A percentile compares a stretch with the other conserved stretches of the same genome.
Evolutionary conservation across 2,888 invertebrate genomes (phyloP).

Genomic region (Dinocampus coccinellae): DNA sequence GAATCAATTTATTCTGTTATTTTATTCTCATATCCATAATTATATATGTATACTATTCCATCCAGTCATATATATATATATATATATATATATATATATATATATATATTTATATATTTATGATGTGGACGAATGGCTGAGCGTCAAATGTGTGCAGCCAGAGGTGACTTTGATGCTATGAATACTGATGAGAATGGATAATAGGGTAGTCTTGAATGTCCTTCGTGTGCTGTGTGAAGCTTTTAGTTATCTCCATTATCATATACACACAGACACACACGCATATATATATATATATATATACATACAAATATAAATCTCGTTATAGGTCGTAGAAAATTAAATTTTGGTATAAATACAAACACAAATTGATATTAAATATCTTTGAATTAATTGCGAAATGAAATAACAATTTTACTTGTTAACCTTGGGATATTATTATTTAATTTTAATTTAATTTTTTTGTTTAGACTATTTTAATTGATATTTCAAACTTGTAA

Average conservation of each 20-base stretch:
- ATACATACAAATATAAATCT: not conserved
- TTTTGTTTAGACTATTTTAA: too few species aligned
- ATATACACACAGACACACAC: too few species aligned
- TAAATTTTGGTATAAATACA: not conserved
- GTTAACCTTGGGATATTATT: too few species aligned
- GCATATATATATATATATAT: not conserved
- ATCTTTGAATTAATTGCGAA: too few species aligned
- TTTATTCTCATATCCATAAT: not conserved
- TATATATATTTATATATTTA: not conserved
- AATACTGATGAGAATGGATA: conserved; percentile 29
- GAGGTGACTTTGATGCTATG: conserved; percentile 17
- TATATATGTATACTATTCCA: not conserved
- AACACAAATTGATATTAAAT: not conserved
- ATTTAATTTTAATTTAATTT: too few species aligned
- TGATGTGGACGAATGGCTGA: not conserved
- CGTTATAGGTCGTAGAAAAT: not conserved
- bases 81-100: not conserved
- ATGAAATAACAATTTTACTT: too few species aligned
- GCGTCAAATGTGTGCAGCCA: not conserved
- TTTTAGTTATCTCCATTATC: not conserved
- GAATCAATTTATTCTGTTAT: not conserved
- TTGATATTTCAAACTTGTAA: too few species aligned
- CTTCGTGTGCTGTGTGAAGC: not conserved
- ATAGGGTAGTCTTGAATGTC: not conserved
- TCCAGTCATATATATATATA: not conserved